Conservation (phyloP, 2,888 invertebrate genomes). For the Acrobasis suavella region DNA sequence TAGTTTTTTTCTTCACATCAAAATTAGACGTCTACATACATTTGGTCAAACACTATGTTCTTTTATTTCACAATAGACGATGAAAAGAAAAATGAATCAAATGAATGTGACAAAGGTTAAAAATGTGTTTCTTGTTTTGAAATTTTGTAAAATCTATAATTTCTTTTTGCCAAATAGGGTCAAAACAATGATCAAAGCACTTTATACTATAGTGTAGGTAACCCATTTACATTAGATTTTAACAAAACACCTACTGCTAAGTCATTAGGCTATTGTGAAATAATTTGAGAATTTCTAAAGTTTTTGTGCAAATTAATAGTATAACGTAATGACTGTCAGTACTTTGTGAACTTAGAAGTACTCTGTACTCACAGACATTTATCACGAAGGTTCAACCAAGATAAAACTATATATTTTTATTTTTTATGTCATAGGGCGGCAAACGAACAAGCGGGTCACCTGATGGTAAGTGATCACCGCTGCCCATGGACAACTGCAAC, state of each 20-base stretch:
- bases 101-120: background rate
- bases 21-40: background rate
- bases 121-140: background rate
- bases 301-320: conserved; percentile 60
- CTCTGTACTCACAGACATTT: conserved; percentile 29
- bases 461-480: too few species aligned
- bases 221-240: too few species aligned
- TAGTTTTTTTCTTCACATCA: too few species aligned
- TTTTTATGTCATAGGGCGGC: too few species aligned
- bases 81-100: background rate
- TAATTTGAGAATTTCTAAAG: conserved; percentile 37
- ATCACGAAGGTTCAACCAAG: conserved; percentile 28
- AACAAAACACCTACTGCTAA: background rate
- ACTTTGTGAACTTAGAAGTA: background rate
- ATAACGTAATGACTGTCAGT: conserved; percentile 48
- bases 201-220: too few species aligned
- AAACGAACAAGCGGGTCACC: too few species aligned
- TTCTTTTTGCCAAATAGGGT: too few species aligned
- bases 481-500: too few species aligned
- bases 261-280: conserved; percentile 18
- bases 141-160: too few species aligned
- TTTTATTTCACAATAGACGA: background rate
- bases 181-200: too few species aligned
- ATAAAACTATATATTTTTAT: too few species aligned
- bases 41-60: background rate